phyloP scores from a whole-genome alignment of 2,888 invertebrate species.

The Drymonia ruficornis region DNA sequence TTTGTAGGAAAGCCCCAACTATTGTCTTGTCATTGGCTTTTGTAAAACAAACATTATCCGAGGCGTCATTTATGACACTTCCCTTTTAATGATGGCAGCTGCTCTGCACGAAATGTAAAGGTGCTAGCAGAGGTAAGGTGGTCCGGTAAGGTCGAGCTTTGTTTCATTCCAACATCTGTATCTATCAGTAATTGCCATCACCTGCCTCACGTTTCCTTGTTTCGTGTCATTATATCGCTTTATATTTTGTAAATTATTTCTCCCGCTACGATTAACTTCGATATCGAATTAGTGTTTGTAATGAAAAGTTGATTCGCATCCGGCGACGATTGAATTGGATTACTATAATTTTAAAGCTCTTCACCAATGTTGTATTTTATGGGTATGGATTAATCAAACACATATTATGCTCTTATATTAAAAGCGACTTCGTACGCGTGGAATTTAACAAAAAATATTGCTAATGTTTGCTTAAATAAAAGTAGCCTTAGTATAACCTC shows the following conservation, averaged over 20 bases:
- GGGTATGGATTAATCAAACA: too few relatives aligned
- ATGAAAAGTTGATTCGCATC: slow-evolving; percentile 27
- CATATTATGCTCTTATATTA: too few relatives aligned
- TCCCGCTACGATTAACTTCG: slow-evolving; percentile 22
- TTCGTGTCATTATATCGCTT: slow-evolving; percentile 33
- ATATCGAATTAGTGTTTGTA: slow-evolving; percentile 25
- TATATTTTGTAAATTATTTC: slow-evolving; percentile 29
- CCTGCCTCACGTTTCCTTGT: slow-evolving; percentile 60
- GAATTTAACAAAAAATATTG: too few relatives aligned
- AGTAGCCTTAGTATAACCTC: too few relatives aligned
- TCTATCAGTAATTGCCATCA: slow-evolving; percentile 65
- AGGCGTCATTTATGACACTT: slow-evolving; percentile 72
- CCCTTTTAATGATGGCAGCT: slow-evolving; percentile 66
- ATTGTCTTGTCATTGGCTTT: slow-evolving; percentile 57
- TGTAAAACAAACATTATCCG: slow-evolving; percentile 61
- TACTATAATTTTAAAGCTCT: background rate
- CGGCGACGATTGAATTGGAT: slow-evolving; percentile 16
- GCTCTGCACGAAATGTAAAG: slow-evolving; percentile 44
- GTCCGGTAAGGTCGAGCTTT: slow-evolving; percentile 34
- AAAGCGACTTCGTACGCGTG: too few relatives aligned
- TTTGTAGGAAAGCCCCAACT: slow-evolving; percentile 37
- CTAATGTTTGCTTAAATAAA: too few relatives aligned
- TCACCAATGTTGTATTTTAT: too few relatives aligned
- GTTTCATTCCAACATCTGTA: slow-evolving; percentile 50
- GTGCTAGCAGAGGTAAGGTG: slow-evolving; percentile 44